Percentiles rank a stretch among this genome's conserved stretches.
Conservation (phyloP, 2,113 vertebrate genomes). For the Thunnus maccoyii region DNA sequence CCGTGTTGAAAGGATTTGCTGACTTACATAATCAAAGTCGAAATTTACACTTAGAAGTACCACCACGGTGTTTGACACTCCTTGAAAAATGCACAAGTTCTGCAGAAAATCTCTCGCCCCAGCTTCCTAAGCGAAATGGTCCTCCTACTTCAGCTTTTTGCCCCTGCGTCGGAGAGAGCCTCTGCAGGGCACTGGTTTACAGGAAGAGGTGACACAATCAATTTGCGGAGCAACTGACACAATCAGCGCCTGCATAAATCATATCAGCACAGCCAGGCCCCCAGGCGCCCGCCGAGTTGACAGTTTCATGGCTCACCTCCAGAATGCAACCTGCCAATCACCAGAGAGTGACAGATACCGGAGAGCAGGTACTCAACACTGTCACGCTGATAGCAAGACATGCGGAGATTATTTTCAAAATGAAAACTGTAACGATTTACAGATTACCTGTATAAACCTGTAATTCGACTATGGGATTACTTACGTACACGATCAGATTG, state of each 20-base stretch:
- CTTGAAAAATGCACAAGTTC: conserved; percentile 12
- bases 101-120: conserved; percentile 17
- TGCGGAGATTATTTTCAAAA: conserved; percentile 48
- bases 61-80: conserved; percentile 27
- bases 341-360: conserved; percentile 67
- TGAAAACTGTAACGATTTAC: conserved; percentile 52
- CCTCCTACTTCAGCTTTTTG: not conserved
- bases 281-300: conserved; percentile 68
- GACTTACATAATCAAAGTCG: conserved; percentile 55
- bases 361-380: conserved; percentile 51
- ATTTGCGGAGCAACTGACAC: conserved; percentile 77
- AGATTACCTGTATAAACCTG: conserved; percentile 47
- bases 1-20: conserved; percentile 37
- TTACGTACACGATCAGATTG: not conserved
- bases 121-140: conserved; percentile 25
- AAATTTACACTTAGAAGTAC: conserved; percentile 30
- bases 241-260: conserved; percentile 81
- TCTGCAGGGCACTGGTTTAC: conserved; percentile 65
- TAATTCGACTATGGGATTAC: conserved; percentile 39
- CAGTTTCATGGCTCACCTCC: conserved; percentile 74
- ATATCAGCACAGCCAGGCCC: conserved; percentile 75
- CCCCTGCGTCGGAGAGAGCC: conserved; percentile 4
- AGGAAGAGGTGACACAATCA: conserved; percentile 74
- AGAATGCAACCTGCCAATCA: conserved; percentile 78
- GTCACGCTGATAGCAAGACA: conserved; percentile 28